Base-by-base conservation (phyloP, 2,888 invertebrate species). In the Iselma pallidipennis region DNA sequence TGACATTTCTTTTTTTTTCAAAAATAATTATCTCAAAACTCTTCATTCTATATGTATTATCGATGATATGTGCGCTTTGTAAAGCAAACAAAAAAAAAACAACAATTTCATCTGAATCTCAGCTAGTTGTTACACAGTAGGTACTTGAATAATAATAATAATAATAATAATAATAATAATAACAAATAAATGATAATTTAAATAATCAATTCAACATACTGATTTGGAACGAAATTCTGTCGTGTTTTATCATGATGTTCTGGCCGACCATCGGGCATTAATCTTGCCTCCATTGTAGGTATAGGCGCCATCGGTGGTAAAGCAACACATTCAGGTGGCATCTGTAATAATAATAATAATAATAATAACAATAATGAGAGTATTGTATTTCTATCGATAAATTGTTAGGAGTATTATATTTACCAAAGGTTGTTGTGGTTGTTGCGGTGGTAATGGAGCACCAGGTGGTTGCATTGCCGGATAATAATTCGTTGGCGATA, bases 401-500 rank as follows among this genome's bases (percentile, higher is more conserved):
- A n/a, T n/a, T n/a, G n/a, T n/a, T n/a, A n/a, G n/a, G n/a, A n/a
- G 14, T 12, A n/a, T n/a, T 9, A 12, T 31, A 66, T 71, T 68
- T 68, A 77, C 77, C 76, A 76, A 74, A 49, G 75, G 74, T 63
- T 78, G 77, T 63, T 78, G 86, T 80, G 61, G 74, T 55, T 77
- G 80, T 57, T 74, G 76, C 57, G 73, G 49, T 10, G 45, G 49
- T 28, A 37, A 37, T n/a, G 59, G 55, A 57, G 77, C 75, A 55
- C 77, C 76, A 55, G 76, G 80, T 42, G 81, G 79, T 54, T 80
- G 80, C 71, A 86, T 85, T 23, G 89, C 86, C 65, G 90, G 90
- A 77, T 90, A 93, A 81, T 93, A 93, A 74, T 90, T 92, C 37
- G 95, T 95, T 0, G 96, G 96, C 48, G 95, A 95, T 16, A 96